Base-by-base conservation (phyloP, 2,888 invertebrate genomes). In the Protodeltote pygarga region DNA sequence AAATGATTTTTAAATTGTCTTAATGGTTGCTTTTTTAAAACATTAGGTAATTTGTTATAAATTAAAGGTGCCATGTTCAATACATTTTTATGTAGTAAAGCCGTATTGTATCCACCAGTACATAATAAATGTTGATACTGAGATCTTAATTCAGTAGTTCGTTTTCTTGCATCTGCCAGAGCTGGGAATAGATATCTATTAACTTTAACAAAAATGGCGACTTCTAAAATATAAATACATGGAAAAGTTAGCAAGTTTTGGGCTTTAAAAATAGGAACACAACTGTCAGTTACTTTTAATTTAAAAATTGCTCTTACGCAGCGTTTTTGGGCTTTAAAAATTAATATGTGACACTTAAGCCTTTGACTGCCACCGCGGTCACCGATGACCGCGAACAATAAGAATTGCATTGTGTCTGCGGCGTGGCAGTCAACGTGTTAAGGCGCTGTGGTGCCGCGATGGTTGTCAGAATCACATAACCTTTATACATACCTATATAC, bases 291-390 rank as follows among this genome's bases (percentile, higher is more conserved):
- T 2, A 10, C n/a, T 29, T 9, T 29, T n/a, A 29, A n/a, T 3
- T 15, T 16, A 15, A 29, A 16, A 2, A 29, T 29, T 9, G 29
- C 15, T 16, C 29, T 6, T 1, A 29, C 2, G n/a, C 29, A 29
- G n/a, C 29, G 29, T 17, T 16, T 29, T 29, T 29, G 29, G n/a
- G 29, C 15, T 17, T 16, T 16, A 10, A 29, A 29, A n/a, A 29
- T 29, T n/a, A n/a, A n/a, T n/a, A n/a, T n/a, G n/a, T n/a, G n/a
- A n/a, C n/a, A n/a, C n/a, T n/a, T n/a, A n/a, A n/a, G n/a, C n/a
- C n/a, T n/a, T n/a, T n/a, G n/a, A n/a, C n/a, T n/a, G n/a, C n/a
- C n/a, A n/a, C n/a, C n/a, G n/a, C n/a, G n/a, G n/a, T n/a, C n/a
- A n/a, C n/a, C n/a, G n/a, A n/a, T n/a, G n/a, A n/a, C n/a, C n/a